Evolutionary conservation across 2,113 vertebrate species (phyloP), one percentile per base, ranked within the genome.

Genomic region (Benthochromis sp.): DNA sequence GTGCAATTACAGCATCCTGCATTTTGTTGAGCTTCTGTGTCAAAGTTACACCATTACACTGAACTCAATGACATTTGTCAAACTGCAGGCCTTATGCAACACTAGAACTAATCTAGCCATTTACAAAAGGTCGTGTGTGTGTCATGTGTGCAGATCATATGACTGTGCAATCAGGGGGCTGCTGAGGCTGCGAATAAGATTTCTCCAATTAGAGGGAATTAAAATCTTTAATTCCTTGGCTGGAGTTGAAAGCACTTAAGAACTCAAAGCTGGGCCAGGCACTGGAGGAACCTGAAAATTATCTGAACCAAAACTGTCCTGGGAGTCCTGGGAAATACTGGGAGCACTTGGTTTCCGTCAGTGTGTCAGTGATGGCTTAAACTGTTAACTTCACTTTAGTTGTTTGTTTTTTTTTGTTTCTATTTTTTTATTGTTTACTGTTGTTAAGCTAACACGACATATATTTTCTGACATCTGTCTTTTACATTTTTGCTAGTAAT

Each of bases 201-300:
- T 94, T 92, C 82, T 90, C 92, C 90, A 93, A 95, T 95, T 95
- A 95, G 90, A 82, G 88, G 84, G 92, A 87, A 94, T 95, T 94
- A 94, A 80, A 43, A 79, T 87, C 76, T 84, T 63, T 79, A 84
- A 91, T 82, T 91, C 89, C 11, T 89, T 91, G 89, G 88, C 87
- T 8, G 2, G 10, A 76, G 90, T 84, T 91, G 54, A 95, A 93
- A 92, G 89, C 40, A 91, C 91, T 84, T 29, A 59, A 69, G 82
- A 88, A 47, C 61, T 73, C n/a, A 43, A 82, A 63, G 85, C 86
- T 52, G 84, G 61, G 17, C 53, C 81, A 84, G 84, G 76, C 55
- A 79, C 89, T 21, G 79, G 12, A 45, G 59, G 84, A 27, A 54
- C 8, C 43, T 5, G 81, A 69, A 9, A 5, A 5, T 84, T 92